Evolutionary conservation across 2,113 vertebrate species (phyloP).

Genomic region (Tylochromis polylepis): DNA sequence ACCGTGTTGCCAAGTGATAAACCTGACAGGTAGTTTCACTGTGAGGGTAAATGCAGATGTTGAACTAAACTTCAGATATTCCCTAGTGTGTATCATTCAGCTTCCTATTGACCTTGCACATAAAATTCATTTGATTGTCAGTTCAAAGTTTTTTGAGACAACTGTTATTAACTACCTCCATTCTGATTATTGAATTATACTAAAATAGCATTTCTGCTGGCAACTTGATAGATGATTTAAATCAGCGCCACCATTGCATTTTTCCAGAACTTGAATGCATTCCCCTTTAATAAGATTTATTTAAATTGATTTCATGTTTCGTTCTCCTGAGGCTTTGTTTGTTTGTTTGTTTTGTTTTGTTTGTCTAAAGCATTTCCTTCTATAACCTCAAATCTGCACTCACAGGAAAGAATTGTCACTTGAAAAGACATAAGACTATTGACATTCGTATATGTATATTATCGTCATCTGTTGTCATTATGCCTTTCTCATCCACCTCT

Average conservation of each 20-base stretch:
- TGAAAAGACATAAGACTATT: background rate
- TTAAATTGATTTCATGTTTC: slow-evolving; percentile 55
- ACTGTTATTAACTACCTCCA: slow-evolving; percentile 27
- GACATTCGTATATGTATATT: background rate
- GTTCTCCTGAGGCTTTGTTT: slow-evolving; percentile 41
- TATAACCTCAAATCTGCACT: background rate
- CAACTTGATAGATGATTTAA: slow-evolving; percentile 46
- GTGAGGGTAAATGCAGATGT: background rate
- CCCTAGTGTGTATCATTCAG: background rate
- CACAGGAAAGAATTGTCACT: slow-evolving; percentile 2
- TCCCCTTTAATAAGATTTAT: slow-evolving; percentile 47
- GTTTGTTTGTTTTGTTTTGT: slow-evolving; percentile 57
- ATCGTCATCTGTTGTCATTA: background rate
- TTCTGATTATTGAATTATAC: slow-evolving; percentile 49
- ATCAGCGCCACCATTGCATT: slow-evolving; percentile 12
- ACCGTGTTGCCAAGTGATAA: background rate
- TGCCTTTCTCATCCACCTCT: background rate
- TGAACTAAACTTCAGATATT: background rate
- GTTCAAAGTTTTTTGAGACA: background rate
- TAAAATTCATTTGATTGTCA: slow-evolving; percentile 28
- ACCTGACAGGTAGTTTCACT: background rate
- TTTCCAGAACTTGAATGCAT: slow-evolving; percentile 8
- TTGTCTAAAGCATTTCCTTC: slow-evolving; percentile 48
- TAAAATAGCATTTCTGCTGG: slow-evolving; percentile 46
- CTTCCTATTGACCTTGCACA: slow-evolving; percentile 5